These are phyloP conservation scores for Beaufortia kweichowensis DNA, from an alignment of 2,113 vertebrate genomes.

Conservation along the genomic window DNA sequence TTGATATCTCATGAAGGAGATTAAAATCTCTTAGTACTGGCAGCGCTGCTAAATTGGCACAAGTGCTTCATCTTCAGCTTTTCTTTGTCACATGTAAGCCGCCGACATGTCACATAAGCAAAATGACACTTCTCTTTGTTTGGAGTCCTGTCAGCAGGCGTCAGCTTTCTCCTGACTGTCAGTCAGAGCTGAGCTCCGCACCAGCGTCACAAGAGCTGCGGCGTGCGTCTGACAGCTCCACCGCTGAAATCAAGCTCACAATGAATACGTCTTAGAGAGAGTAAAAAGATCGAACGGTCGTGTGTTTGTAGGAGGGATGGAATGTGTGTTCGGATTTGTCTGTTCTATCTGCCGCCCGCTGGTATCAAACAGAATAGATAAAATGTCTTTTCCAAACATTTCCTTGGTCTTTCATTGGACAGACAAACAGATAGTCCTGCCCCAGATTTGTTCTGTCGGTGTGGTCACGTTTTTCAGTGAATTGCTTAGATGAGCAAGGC, in stretches of 20 bases:
- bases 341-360: too few species aligned
- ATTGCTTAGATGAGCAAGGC: too few species aligned
- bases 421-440: too few species aligned
- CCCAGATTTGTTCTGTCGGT: too few species aligned
- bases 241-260: constrained; percentile 6
- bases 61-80: constrained; percentile 40
- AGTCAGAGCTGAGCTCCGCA: constrained; percentile 30
- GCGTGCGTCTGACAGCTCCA: constrained; percentile 4
- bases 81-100: constrained; percentile 36
- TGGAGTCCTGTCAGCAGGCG: constrained; percentile 29
- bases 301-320: not conserved
- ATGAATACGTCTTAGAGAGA: not conserved
- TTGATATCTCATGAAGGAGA: constrained; percentile 43
- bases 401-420: too few species aligned
- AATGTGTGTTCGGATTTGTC: not conserved
- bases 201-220: not conserved
- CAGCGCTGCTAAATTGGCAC: constrained; percentile 26
- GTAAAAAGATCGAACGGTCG: not conserved
- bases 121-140: constrained; percentile 39
- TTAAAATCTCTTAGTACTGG: constrained; percentile 33
- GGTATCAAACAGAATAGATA: too few species aligned
- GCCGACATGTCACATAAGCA: constrained; percentile 31
- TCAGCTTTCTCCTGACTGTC: constrained; percentile 35
- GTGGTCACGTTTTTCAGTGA: too few species aligned
- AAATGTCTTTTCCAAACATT: too few species aligned